Evolutionary conservation across 2,797 vertebrate species (phyloP).

Genomic region (Periophthalmus magnuspinnatus): DNA sequence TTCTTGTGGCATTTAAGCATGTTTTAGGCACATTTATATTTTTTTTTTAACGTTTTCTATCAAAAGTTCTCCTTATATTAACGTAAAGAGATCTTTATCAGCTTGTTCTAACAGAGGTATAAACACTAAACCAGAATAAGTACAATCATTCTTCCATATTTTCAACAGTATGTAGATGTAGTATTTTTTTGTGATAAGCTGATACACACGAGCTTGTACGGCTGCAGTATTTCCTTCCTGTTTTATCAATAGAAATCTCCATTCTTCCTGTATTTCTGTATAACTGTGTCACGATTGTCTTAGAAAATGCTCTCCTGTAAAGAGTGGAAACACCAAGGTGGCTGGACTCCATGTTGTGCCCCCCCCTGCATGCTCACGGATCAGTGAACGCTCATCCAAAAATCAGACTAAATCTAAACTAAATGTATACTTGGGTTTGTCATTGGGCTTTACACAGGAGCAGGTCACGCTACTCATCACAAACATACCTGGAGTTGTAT

Average conservation of each 20-base stretch:
- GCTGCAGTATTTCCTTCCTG: neutral
- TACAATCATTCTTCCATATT: too few species aligned
- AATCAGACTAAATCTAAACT: neutral
- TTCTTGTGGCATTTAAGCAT: too few species aligned
- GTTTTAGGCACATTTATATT: too few species aligned
- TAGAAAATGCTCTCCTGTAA: constrained; percentile 19
- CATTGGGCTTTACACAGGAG: neutral
- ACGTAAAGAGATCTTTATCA: too few species aligned
- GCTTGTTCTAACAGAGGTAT: too few species aligned
- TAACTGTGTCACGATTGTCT: neutral
- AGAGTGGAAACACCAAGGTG: neutral
- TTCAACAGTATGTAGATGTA: too few species aligned
- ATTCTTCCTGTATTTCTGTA: neutral
- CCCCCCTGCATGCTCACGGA: constrained; percentile 14
- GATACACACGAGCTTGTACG: neutral
- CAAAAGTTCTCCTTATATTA: too few species aligned
- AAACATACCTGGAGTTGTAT: too few species aligned
- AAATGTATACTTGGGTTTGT: neutral
- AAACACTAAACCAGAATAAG: too few species aligned
- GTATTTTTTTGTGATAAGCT: neutral
- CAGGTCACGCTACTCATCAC: neutral
- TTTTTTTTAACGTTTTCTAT: too few species aligned
- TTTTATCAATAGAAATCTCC: neutral
- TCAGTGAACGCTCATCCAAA: constrained; percentile 10
- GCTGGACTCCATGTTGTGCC: constrained; percentile 10